Evolutionary conservation across 2,113 vertebrate genomes (phyloP), one percentile per base, ranked within the genome.

Genomic region (Anser cygnoides): DNA sequence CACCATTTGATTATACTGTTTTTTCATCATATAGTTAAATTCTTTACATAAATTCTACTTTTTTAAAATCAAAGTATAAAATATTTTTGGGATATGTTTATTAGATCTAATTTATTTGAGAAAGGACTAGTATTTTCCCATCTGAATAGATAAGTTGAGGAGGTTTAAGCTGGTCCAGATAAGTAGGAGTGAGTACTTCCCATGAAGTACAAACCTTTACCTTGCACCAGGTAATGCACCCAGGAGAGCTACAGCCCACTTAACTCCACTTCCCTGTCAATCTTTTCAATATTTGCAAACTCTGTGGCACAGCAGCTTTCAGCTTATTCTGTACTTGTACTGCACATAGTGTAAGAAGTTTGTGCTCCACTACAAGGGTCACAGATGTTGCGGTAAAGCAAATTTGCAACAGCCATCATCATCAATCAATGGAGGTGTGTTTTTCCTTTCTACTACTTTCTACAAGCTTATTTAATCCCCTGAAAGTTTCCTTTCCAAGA

Each of bases 131-230:
- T 43, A 10, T 21, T 63, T 57, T 91, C 10, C 11, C 29, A 35
- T 31, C 19, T 66, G 29, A 73, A 57, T 11, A 79, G 43, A 1
- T 26, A 80, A 44, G 2, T 1, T 58, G 19, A 72, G 65, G 55
- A 70, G 6, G 8, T 57, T 77, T 71, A 70, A 74, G 10, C 6
- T 18, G 11, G 6, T 84, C 33, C 3, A 66, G 10, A 5, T 41
- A 23, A 41, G 28, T 50, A 46, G 7, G 29, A 66, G 2, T 9
- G 19, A 59, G 13, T 13, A 11, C 13, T 25, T 55, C 28, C n/a
- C 15, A 11, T 1, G 0, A 13, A 13, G 23, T 11, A 19, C 28
- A 59, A 35, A 71, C 8, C 4, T 33, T 79, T 31, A n/a, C 37
- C 31, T 67, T 68, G 37, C 23, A 58, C 18, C 16, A 61, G 8